Evolutionary conservation across 1,140 invertebrate species (phyloP).

Genomic region (Stenopsyche tienmushanensis): DNA sequence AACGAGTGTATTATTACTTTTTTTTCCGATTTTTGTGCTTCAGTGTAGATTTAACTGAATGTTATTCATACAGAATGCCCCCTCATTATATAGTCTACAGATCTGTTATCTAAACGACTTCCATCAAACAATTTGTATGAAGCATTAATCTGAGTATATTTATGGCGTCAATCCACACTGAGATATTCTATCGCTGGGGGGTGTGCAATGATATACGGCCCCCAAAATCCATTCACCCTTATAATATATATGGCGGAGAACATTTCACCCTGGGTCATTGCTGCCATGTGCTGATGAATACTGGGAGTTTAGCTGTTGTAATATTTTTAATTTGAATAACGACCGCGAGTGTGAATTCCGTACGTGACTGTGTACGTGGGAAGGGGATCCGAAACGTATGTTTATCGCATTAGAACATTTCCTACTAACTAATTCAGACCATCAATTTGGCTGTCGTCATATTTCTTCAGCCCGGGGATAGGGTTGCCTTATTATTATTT

Average conservation of each 20-base stretch:
- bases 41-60: too few species aligned
- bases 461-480: slow-evolving; percentile 19
- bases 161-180: too few species aligned
- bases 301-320: neutral
- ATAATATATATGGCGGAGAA: neutral
- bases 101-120: too few species aligned
- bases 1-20: too few species aligned
- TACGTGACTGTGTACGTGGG: slow-evolving; percentile 35
- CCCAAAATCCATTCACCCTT: too few species aligned
- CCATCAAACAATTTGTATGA: too few species aligned
- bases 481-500: slow-evolving; percentile 29
- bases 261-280: slow-evolving; percentile 1
- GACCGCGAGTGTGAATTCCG: slow-evolving; percentile 38
- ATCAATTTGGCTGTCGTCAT: slow-evolving; percentile 38
- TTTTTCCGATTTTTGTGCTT: too few species aligned
- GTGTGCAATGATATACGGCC: too few species aligned
- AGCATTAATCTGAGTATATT: too few species aligned
- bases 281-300: neutral
- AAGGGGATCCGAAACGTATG: slow-evolving; percentile 36
- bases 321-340: slow-evolving; percentile 39
- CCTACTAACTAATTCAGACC: slow-evolving; percentile 36
- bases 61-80: too few species aligned
- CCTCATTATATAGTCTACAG: too few species aligned
- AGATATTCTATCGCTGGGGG: too few species aligned
- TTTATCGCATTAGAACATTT: slow-evolving; percentile 39